Conservation (phyloP, 2,888 invertebrate species). For the Quadriops clusia region DNA sequence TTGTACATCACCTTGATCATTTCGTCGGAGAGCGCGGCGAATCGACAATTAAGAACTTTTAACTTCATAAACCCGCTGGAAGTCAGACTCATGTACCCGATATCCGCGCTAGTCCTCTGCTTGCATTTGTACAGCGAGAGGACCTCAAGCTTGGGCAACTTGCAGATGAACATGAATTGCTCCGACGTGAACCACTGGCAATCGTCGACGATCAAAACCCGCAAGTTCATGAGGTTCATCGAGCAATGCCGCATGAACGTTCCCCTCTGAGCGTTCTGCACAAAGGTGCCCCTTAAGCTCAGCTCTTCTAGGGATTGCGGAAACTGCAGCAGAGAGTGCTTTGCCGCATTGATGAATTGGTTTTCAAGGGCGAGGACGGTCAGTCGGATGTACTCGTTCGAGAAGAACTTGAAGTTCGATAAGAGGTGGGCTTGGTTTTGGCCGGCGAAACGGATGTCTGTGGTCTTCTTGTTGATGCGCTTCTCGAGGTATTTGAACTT, state of each 20-base stretch:
- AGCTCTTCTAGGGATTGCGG: slow-evolving; percentile 50
- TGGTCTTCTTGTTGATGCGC: slow-evolving; percentile 23
- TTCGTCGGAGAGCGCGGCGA: slow-evolving; percentile 29
- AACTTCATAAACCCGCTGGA: slow-evolving; percentile 55
- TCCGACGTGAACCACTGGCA: slow-evolving; percentile 67
- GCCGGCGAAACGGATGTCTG: slow-evolving; percentile 12
- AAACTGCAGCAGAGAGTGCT: slow-evolving; percentile 54
- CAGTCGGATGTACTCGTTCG: slow-evolving; percentile 18
- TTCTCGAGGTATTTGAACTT: slow-evolving; percentile 26
- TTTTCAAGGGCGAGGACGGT: slow-evolving; percentile 31
- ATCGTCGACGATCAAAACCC: slow-evolving; percentile 59
- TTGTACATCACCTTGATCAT: slow-evolving; percentile 24
- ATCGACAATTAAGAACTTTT: slow-evolving; percentile 31
- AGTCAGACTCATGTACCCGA: slow-evolving; percentile 63
- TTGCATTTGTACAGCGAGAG: slow-evolving; percentile 54
- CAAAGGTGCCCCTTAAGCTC: slow-evolving; percentile 40
- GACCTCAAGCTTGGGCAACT: slow-evolving; percentile 48
- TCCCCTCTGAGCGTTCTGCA: too few species aligned
- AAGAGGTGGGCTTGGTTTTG: slow-evolving; percentile 12
- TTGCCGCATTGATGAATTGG: slow-evolving; percentile 25
- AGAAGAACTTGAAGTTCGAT: slow-evolving; percentile 7
- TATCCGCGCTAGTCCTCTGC: slow-evolving; percentile 47
- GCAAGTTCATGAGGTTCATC: slow-evolving; percentile 16
- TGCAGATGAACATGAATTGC: slow-evolving; percentile 60
- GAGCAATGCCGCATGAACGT: background rate